Conservation (phyloP, 2,113 vertebrate genomes). For the Sialia sialis region DNA sequence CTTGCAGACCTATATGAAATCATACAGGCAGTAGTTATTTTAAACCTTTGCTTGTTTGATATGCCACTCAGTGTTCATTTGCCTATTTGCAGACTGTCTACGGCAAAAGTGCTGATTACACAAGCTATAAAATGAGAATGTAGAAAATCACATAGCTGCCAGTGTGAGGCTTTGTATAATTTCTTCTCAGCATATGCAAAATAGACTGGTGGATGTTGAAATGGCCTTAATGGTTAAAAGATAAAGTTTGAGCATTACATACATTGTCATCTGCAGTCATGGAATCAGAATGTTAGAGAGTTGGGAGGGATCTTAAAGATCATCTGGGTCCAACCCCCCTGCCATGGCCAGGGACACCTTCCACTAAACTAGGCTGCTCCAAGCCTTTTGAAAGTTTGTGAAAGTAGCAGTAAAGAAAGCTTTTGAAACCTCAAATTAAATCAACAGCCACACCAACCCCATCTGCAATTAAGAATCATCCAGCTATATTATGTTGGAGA, state of each 20-base stretch:
- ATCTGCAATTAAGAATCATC: background rate
- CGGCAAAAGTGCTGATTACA: background rate
- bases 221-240: background rate
- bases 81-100: background rate
- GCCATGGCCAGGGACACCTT: background rate
- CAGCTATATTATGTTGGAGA: background rate
- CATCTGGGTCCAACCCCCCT: background rate
- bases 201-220: background rate
- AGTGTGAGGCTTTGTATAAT: background rate
- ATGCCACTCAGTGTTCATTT: background rate
- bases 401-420: background rate
- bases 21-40: background rate
- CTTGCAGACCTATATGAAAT: background rate
- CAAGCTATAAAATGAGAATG: background rate
- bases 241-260: background rate
- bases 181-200: background rate
- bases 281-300: background rate
- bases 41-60: background rate
- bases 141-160: background rate
- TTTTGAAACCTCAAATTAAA: background rate
- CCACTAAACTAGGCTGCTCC: background rate
- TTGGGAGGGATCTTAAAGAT: background rate
- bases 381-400: background rate
- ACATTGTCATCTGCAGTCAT: background rate
- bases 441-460: fast-evolving